These are phyloP conservation scores for Scaptomyza hsui DNA, from an alignment of 1,140 invertebrate genomes.

Conservation along the genomic window DNA sequence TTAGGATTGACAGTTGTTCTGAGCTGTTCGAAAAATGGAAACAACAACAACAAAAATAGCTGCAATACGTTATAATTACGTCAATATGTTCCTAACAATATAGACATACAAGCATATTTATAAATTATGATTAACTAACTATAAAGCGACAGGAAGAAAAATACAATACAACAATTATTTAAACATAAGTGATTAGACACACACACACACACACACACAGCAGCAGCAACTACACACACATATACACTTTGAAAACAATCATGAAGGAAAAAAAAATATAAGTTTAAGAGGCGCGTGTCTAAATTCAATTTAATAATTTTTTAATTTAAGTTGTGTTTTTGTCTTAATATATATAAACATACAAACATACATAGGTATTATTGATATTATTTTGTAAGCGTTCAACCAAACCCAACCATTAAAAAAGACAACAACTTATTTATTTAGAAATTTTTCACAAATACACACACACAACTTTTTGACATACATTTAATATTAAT, in stretches of 20 bases:
- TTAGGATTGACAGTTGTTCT: constrained; percentile 31
- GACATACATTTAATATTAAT: constrained; percentile 43
- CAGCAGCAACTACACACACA: background rate
- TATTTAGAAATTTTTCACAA: constrained; percentile 20
- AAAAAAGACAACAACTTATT: constrained; percentile 16
- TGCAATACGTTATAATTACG: constrained; percentile 84
- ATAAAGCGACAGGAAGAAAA: constrained; percentile 51
- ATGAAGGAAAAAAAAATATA: background rate
- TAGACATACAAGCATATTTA: constrained; percentile 77
- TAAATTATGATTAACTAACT: constrained; percentile 63
- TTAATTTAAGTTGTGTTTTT: constrained; percentile 45
- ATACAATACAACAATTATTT: constrained; percentile 32
- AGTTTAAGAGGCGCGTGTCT: constrained; percentile 30
- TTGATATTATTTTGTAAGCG: constrained; percentile 44
- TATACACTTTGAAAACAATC: background rate
- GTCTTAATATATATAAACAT: constrained; percentile 6
- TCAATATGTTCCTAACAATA: constrained; percentile 84
- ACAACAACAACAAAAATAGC: constrained; percentile 72
- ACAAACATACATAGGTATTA: constrained; percentile 26
- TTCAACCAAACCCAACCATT: constrained; percentile 11
- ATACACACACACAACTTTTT: constrained; percentile 1
- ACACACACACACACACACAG: constrained; percentile 19
- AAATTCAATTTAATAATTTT: constrained; percentile 28
- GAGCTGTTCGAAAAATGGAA: constrained; percentile 25
- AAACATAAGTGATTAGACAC: constrained; percentile 23